These are phyloP conservation scores for Cichladusa arquata DNA, from an alignment of 2,113 vertebrate species.

Conservation along the genomic window DNA sequence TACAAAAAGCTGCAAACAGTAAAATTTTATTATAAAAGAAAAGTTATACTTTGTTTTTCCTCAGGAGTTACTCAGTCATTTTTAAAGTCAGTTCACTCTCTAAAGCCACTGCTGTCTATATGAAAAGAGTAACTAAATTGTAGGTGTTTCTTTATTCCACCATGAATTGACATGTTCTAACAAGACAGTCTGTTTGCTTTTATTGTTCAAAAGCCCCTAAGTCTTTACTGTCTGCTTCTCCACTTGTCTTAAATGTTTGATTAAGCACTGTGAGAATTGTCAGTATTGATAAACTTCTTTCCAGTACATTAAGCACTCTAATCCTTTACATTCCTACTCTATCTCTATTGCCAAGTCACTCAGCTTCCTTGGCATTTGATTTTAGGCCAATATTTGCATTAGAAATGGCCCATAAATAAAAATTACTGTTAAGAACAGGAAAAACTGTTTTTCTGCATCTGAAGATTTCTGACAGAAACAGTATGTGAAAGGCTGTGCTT, in stretches of 20 bases:
- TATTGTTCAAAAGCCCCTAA: conserved; percentile 58
- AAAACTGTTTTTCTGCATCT: neutral
- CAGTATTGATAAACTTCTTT: conserved; percentile 76
- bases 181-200: conserved; percentile 72
- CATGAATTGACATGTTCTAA: conserved; percentile 70
- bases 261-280: conserved; percentile 78
- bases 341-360: conserved; percentile 39
- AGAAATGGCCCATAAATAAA: conserved; percentile 34
- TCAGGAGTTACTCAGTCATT: neutral
- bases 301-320: conserved; percentile 71
- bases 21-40: neutral
- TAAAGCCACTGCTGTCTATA: neutral
- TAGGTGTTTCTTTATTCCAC: conserved; percentile 38
- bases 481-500: neutral
- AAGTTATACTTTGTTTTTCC: neutral
- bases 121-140: conserved; percentile 44
- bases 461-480: neutral
- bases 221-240: conserved; percentile 58
- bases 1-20: neutral
- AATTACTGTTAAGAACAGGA: neutral
- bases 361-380: conserved; percentile 32
- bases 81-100: neutral
- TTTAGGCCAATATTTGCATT: conserved; percentile 48
- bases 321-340: conserved; percentile 71
- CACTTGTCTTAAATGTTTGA: conserved; percentile 76